These are phyloP conservation scores for Heliconius erato DNA, from an alignment of 2,888 invertebrate species.

Conservation along the genomic window DNA sequence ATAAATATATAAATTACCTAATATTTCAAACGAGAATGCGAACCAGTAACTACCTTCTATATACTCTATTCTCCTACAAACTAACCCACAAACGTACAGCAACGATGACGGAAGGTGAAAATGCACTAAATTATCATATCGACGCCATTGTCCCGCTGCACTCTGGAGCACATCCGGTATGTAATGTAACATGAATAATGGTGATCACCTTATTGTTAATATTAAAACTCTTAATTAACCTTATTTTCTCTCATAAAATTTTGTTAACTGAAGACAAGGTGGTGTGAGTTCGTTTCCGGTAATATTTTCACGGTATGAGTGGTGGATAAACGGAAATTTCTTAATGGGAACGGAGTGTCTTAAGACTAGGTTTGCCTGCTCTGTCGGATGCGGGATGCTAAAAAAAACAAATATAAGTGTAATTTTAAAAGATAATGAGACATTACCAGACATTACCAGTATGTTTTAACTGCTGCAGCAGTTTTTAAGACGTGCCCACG, in stretches of 20 bases:
- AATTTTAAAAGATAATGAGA: too few species aligned
- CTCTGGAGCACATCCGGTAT: slow-evolving; percentile 43
- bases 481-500: too few species aligned
- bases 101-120: slow-evolving; percentile 57
- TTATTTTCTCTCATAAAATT: background rate
- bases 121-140: slow-evolving; percentile 58
- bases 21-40: background rate
- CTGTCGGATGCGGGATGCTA: too few species aligned
- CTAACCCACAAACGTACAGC: slow-evolving; percentile 25
- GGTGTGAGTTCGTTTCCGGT: background rate
- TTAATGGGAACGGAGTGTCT: too few species aligned
- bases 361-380: too few species aligned
- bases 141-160: slow-evolving; percentile 51
- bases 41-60: background rate
- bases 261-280: background rate
- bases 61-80: slow-evolving; percentile 4
- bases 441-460: too few species aligned
- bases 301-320: background rate
- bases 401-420: too few species aligned
- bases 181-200: slow-evolving; percentile 16
- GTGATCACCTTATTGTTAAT: slow-evolving; percentile 17
- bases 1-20: background rate
- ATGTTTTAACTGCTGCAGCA: too few species aligned
- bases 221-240: background rate
- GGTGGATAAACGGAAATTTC: too few species aligned